Percentiles rank a stretch among this genome's conserved stretches.
Evolutionary conservation across 2,888 invertebrate species (phyloP).

Genomic region (Laspeyria flexula): DNA sequence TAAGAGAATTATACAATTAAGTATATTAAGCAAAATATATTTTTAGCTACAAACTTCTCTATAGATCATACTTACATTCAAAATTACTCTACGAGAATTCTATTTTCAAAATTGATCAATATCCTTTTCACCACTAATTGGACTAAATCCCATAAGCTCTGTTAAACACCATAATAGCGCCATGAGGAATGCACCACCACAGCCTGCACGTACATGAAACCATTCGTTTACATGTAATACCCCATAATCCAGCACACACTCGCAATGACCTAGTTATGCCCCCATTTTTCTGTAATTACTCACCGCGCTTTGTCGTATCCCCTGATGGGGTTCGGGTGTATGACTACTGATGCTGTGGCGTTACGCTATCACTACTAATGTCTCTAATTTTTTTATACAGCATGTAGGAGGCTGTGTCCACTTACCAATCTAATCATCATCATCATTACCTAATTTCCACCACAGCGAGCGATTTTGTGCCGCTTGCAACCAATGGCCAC

Average conservation of each 20-base stretch:
- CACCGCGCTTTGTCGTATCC: slow-evolving; percentile 75
- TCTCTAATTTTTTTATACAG: too few relatives aligned
- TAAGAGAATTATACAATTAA: too few relatives aligned
- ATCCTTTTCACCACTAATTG: background rate
- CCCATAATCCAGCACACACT: slow-evolving; percentile 59
- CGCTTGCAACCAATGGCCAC: too few relatives aligned
- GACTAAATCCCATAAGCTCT: background rate
- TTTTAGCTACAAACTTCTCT: too few relatives aligned
- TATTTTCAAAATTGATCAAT: background rate
- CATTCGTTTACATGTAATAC: slow-evolving; percentile 18
- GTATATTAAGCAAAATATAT: too few relatives aligned
- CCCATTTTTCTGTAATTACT: slow-evolving; percentile 85
- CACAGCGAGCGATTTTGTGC: too few relatives aligned
- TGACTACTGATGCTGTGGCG: slow-evolving; percentile 29
- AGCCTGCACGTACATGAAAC: background rate
- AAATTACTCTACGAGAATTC: background rate
- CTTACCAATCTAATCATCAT: too few relatives aligned
- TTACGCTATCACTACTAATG: background rate
- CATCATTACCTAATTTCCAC: too few relatives aligned
- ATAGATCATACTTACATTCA: too few relatives aligned
- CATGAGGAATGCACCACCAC: background rate
- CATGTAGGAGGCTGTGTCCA: too few relatives aligned
- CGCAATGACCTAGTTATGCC: slow-evolving; percentile 77
- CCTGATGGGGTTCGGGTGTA: slow-evolving; percentile 53
- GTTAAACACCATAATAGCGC: background rate